Percentiles rank a stretch among this genome's conserved stretches.
These are phyloP conservation scores for Limnephilus lunatus DNA, from an alignment of 2,888 invertebrate genomes.

Conservation along the genomic window DNA sequence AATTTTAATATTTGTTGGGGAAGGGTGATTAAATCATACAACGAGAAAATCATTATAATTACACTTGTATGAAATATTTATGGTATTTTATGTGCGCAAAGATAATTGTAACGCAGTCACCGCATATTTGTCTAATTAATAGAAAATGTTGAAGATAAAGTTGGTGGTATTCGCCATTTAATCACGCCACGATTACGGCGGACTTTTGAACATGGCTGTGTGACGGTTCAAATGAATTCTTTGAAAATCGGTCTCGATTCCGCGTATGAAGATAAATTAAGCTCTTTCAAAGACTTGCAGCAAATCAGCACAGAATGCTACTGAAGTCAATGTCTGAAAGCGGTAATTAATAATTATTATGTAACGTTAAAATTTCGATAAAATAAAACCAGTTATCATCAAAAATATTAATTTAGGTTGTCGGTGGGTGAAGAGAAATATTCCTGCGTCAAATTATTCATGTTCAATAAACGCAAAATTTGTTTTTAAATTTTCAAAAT, in stretches of 20 bases:
- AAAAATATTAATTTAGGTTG: too few relatives aligned
- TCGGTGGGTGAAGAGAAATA: too few relatives aligned
- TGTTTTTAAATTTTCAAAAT: too few relatives aligned
- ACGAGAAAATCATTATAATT: not conserved
- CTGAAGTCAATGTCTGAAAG: not conserved
- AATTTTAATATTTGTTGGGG: not conserved
- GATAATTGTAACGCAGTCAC: not conserved
- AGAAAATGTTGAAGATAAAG: slow-evolving; percentile 41
- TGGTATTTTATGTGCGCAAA: not conserved
- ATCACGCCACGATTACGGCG: slow-evolving; percentile 31
- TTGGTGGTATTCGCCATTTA: slow-evolving; percentile 14
- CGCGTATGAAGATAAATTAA: slow-evolving; percentile 38
- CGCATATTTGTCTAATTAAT: slow-evolving; percentile 45
- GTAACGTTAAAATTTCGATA: too few relatives aligned
- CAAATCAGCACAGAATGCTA: not conserved
- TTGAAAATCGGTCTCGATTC: slow-evolving; percentile 33
- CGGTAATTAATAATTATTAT: too few relatives aligned
- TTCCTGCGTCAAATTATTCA: too few relatives aligned
- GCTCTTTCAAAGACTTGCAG: slow-evolving; percentile 23
- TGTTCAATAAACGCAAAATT: too few relatives aligned
- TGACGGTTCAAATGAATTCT: slow-evolving; percentile 33
- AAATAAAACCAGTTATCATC: too few relatives aligned
- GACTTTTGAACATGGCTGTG: slow-evolving; percentile 2
- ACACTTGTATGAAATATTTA: not conserved
- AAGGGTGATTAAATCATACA: not conserved